A percentile compares a stretch with the other conserved stretches of the same genome.
Conservation (phyloP, 2,888 invertebrate genomes). For the Helicoverpa assulta region DNA sequence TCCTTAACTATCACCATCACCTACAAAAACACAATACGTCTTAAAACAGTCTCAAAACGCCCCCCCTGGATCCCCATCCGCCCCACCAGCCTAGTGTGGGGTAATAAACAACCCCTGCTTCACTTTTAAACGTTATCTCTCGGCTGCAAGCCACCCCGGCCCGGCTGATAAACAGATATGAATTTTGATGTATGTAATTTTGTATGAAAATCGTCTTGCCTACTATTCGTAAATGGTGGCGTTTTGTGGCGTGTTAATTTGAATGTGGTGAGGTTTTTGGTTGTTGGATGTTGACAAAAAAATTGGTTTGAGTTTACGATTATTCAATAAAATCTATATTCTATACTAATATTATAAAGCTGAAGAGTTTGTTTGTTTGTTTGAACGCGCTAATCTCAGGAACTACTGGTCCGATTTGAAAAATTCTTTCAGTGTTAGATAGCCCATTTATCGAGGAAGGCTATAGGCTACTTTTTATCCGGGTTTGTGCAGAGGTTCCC, state of each 20-base stretch:
- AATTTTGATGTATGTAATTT: slow-evolving; percentile 71
- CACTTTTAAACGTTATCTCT: slow-evolving; percentile 74
- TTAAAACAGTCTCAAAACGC: neutral
- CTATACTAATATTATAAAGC: too few species aligned
- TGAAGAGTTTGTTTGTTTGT: too few species aligned
- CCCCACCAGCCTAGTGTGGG: slow-evolving; percentile 48
- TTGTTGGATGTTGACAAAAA: neutral
- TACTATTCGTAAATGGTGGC: slow-evolving; percentile 55
- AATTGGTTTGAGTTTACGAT: too few species aligned
- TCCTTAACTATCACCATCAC: too few species aligned
- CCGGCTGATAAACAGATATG: slow-evolving; percentile 69
- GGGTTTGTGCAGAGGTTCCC: too few species aligned
- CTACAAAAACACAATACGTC: neutral
- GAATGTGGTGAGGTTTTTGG: neutral
- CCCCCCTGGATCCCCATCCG: slow-evolving; percentile 19
- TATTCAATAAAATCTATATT: too few species aligned
- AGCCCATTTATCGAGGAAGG: too few species aligned
- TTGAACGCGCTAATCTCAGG: too few species aligned
- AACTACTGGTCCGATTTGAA: too few species aligned
- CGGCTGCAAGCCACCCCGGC: slow-evolving; percentile 66
- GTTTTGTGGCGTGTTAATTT: slow-evolving; percentile 9
- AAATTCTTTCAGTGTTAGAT: too few species aligned
- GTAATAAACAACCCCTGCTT: slow-evolving; percentile 68
- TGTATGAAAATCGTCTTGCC: slow-evolving; percentile 58
- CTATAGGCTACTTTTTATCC: too few species aligned